Percentiles rank a stretch among this genome's conserved stretches.
phyloP scores from a whole-genome alignment of 2,888 invertebrate genomes.

The Empis livida region DNA sequence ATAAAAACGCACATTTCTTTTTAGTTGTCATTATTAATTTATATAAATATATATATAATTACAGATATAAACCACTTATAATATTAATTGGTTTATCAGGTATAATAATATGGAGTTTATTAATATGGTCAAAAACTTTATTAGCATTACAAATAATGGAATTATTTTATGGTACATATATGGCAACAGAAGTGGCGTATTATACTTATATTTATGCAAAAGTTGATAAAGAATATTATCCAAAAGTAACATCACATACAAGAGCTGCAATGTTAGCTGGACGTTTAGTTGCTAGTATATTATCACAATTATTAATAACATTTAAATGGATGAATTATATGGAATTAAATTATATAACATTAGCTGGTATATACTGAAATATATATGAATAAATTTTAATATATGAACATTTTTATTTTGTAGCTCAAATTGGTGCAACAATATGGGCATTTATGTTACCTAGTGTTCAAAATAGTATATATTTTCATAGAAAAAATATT shows the following conservation, averaged over 20 bases:
- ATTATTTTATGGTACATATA: conserved; percentile 67
- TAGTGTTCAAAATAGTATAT: conserved; percentile 46
- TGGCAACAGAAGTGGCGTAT: conserved; percentile 86
- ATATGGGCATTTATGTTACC: conserved; percentile 51
- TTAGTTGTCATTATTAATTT: background rate
- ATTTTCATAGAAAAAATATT: conserved; percentile 41
- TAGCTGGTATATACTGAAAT: conserved; percentile 38
- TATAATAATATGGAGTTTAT: conserved; percentile 58
- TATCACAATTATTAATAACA: conserved; percentile 53
- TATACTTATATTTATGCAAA: conserved; percentile 88
- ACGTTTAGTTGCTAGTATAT: conserved; percentile 48
- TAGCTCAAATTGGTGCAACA: conserved; percentile 48
- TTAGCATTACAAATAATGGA: conserved; percentile 56
- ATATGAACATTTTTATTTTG: conserved; percentile 37
- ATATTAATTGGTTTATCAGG: conserved; percentile 60
- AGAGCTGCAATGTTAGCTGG: conserved; percentile 57
- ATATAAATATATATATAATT: too few relatives aligned
- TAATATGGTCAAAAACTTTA: conserved; percentile 64
- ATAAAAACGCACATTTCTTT: too few relatives aligned
- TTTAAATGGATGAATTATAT: conserved; percentile 46
- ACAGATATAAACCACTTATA: conserved; percentile 75
- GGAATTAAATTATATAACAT: conserved; percentile 54
- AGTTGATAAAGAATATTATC: conserved; percentile 55
- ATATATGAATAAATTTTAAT: too few relatives aligned
- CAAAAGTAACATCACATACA: conserved; percentile 60